Evolutionary conservation across 2,797 vertebrate genomes (phyloP).

Genomic region (Orestias chungarensis): DNA sequence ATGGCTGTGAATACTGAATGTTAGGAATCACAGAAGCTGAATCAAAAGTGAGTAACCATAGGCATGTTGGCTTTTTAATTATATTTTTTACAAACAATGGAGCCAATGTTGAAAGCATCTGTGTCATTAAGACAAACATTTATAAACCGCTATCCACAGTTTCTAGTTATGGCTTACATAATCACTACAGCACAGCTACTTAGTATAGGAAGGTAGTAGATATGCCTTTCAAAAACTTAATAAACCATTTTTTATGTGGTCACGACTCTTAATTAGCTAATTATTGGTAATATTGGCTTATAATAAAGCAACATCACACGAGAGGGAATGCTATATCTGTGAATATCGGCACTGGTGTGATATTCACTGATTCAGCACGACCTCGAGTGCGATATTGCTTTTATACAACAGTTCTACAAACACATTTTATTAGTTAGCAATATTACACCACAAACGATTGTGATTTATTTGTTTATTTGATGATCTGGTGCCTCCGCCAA

Average conservation of each 20-base stretch:
- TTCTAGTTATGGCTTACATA: neutral
- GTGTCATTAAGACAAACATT: neutral
- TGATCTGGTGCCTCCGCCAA: too few species aligned
- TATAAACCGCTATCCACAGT: neutral
- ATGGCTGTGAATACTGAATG: slow-evolving; percentile 57
- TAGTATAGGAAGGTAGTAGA: neutral
- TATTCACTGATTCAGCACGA: too few species aligned
- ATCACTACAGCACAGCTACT: neutral
- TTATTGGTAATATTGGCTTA: neutral
- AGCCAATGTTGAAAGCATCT: neutral
- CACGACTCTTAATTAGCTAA: neutral
- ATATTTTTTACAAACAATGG: neutral
- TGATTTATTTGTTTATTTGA: too few species aligned
- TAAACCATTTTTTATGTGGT: neutral
- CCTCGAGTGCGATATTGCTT: too few species aligned
- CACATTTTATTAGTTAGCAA: too few species aligned
- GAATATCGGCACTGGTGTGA: too few species aligned
- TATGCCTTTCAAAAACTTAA: neutral
- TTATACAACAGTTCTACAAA: too few species aligned
- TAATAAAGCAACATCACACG: too few species aligned
- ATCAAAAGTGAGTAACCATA: slow-evolving; percentile 28
- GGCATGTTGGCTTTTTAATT: neutral
- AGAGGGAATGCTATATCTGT: too few species aligned
- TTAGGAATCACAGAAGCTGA: slow-evolving; percentile 28
- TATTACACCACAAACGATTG: too few species aligned